Base-by-base conservation (phyloP, 2,797 vertebrate genomes). In the Diglossa cyanea region DNA sequence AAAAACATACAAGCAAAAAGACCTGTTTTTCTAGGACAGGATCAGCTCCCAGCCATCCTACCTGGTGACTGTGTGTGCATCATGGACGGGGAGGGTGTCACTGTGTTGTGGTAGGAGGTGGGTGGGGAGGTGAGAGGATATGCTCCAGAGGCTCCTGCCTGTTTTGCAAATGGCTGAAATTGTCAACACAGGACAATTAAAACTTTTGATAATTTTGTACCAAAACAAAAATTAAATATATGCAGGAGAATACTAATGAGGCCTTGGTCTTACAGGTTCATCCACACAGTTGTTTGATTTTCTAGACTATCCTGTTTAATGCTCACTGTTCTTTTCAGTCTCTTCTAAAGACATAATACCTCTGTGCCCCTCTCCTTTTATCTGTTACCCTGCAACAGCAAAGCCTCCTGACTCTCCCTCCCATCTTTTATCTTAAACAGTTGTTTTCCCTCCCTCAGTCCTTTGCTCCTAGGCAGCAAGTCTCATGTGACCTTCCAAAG, bases 51-150 rank as follows among this genome's bases (percentile, higher is more conserved):
- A 84, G 50, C 47, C 53, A 60, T 71, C 97, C 97, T 98, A 98
- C 98, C 99, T 98, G 99, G 99, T 55, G 99, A 99, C 96, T 99
- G 99, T 0, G 99, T 99, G 94, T 99, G 99, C 98, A 99, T 99
- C 99, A 99, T 99, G 87, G 99, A 99, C 0, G 99, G 99, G 39
- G 99, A 99, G 7, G 99, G 99, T 7, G 99, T 98, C 80, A 99
- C 99, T 40, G 99, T 98, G 94, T 98, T 97, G 48, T 99, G 99
- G 94, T 99, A 99, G 50, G 99, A 99, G 28, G 99, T 98, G 31
- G 99, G 99, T 13, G 99, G 99, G 15, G 99, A 99, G 35, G 99
- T 99, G 66, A 99, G 98, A 48, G 99, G 99, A 93, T 99, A 99
- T 3, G 99, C 98, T 25, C 98, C 98, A 1, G 98, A 98, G 25